phyloP scores from a whole-genome alignment of 1,140 invertebrate species.

The Drosophila kurseongensis region DNA sequence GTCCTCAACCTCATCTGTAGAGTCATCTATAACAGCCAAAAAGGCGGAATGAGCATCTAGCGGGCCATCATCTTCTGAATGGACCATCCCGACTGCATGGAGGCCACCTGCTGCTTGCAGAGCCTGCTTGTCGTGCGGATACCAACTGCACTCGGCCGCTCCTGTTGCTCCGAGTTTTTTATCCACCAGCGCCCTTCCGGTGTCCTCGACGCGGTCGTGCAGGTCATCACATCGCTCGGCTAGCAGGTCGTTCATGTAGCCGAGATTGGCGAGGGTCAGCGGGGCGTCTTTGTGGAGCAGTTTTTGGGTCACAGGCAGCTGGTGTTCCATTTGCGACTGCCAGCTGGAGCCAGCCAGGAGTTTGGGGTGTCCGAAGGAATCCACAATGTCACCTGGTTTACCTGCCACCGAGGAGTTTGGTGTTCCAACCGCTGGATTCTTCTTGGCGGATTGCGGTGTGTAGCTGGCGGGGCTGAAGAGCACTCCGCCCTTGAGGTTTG shows the following conservation, averaged over 20 bases:
- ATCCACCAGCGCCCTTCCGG: conserved; percentile 52
- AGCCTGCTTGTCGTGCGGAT: conserved; percentile 62
- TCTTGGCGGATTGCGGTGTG: conserved; percentile 55
- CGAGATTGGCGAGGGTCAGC: conserved; percentile 45
- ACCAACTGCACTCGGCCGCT: conserved; percentile 63
- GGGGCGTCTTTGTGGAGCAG: conserved; percentile 51
- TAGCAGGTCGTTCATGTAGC: conserved; percentile 68
- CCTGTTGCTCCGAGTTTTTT: conserved; percentile 59
- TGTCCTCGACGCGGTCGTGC: conserved; percentile 52
- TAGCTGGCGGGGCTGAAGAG: conserved; percentile 68
- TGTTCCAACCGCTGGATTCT: conserved; percentile 2
- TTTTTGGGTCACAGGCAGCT: conserved; percentile 51
- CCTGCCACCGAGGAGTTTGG: conserved; percentile 14
- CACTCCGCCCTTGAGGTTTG: conserved; percentile 39
- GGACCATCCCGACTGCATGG: conserved; percentile 88
- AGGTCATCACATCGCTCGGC: conserved; percentile 57
- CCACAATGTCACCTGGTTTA: conserved; percentile 59
- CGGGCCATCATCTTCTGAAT: conserved; percentile 89
- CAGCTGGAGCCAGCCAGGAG: conserved; percentile 45
- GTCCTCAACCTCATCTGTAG: conserved; percentile 85
- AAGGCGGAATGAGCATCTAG: conserved; percentile 89
- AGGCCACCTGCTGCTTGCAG: conserved; percentile 56
- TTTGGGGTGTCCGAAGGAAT: conserved; percentile 69
- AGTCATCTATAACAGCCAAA: conserved; percentile 88
- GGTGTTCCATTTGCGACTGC: conserved; percentile 54